Conservation (phyloP, 2,888 invertebrate genomes). For the Polydesmus complanatus region DNA sequence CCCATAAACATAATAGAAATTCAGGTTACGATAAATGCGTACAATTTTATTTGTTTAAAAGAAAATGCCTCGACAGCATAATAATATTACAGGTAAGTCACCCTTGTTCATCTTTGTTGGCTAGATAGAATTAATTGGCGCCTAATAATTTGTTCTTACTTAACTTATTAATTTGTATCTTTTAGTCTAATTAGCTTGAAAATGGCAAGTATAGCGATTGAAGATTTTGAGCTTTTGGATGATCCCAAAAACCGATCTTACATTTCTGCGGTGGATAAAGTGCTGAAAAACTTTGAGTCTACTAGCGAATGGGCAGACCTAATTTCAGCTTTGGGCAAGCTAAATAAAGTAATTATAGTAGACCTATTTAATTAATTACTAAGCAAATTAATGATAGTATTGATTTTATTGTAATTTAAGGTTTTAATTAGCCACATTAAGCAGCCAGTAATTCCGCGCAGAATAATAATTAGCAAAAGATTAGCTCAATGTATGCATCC, state of each 20-base stretch:
- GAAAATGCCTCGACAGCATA: too few species aligned
- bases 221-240: slow-evolving; percentile 65
- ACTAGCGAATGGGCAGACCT: slow-evolving; percentile 93
- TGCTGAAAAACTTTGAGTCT: slow-evolving; percentile 76
- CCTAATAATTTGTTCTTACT: too few species aligned
- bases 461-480: slow-evolving; percentile 76
- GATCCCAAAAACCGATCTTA: slow-evolving; percentile 67
- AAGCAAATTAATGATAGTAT: slow-evolving; percentile 12
- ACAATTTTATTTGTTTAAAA: too few species aligned
- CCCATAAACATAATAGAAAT: too few species aligned
- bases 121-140: too few species aligned
- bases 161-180: too few species aligned
- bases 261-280: slow-evolving; percentile 69
- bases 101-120: too few species aligned
- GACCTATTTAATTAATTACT: slow-evolving; percentile 14
- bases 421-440: slow-evolving; percentile 63
- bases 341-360: slow-evolving; percentile 55
- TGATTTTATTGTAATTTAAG: slow-evolving; percentile 36
- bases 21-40: too few species aligned
- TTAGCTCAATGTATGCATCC: slow-evolving; percentile 89
- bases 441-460: slow-evolving; percentile 69
- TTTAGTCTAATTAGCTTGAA: too few species aligned
- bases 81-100: too few species aligned
- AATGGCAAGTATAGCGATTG: slow-evolving; percentile 26
- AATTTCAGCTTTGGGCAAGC: slow-evolving; percentile 73